phyloP scores from a whole-genome alignment of 1,140 invertebrate genomes.

The Dufourea novaeangliae region DNA sequence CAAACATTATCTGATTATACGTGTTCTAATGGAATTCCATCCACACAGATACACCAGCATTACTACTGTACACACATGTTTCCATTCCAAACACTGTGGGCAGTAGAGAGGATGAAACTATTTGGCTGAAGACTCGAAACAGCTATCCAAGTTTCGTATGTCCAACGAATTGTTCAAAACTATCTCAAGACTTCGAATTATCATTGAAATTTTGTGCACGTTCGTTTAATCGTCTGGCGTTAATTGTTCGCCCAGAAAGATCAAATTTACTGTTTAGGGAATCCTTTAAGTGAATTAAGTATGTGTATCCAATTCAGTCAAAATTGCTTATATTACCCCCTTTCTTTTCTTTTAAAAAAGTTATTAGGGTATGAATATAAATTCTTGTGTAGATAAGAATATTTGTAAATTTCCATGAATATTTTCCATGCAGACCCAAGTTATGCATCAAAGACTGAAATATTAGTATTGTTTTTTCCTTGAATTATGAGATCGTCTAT shows the following conservation, averaged over 20 bases:
- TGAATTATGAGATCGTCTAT: too few species aligned
- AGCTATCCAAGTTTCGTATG: slow-evolving; percentile 2
- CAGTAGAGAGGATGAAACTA: background rate
- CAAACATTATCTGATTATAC: background rate
- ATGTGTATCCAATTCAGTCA: too few species aligned
- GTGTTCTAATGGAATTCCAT: background rate
- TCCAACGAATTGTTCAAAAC: background rate
- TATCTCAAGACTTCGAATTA: background rate
- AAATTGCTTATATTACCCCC: too few species aligned
- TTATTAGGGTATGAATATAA: too few species aligned
- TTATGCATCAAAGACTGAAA: too few species aligned
- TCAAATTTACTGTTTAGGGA: background rate
- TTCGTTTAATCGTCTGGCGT: background rate
- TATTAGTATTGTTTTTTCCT: too few species aligned
- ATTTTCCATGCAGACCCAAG: too few species aligned
- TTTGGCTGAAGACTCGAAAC: background rate
- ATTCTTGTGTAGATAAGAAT: too few species aligned
- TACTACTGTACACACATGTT: background rate
- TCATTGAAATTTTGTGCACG: background rate
- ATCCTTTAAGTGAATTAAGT: too few species aligned
- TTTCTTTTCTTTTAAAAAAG: too few species aligned
- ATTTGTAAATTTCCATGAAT: too few species aligned
- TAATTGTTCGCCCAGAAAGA: background rate
- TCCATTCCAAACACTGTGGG: background rate
- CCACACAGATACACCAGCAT: background rate